Percentiles rank a stretch among this genome's conserved stretches.
Conservation (phyloP, 2,888 invertebrate genomes). For the Cistogaster globosa region DNA sequence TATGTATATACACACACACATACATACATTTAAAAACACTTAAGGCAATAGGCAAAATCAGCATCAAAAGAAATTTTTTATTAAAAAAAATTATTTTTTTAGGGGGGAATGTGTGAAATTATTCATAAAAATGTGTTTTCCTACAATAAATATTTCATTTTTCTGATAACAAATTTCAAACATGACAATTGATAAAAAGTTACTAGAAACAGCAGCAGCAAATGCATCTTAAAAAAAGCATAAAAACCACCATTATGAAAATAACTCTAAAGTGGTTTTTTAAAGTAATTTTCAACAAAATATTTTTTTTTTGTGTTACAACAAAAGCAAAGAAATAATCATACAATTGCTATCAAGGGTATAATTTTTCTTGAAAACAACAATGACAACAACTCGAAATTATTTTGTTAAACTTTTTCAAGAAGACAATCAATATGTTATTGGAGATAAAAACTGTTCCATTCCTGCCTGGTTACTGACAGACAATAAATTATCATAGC, state of each 20-base stretch:
- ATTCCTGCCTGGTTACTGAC: slow-evolving; percentile 24
- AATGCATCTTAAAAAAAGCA: slow-evolving; percentile 8
- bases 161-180: slow-evolving; percentile 24
- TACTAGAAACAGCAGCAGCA: not conserved
- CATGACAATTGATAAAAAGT: slow-evolving; percentile 32
- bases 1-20: too few relatives aligned
- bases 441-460: slow-evolving; percentile 21
- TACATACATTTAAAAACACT: not conserved
- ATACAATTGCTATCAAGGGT: slow-evolving; percentile 53
- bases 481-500: slow-evolving; percentile 56
- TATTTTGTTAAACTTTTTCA: slow-evolving; percentile 16
- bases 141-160: slow-evolving; percentile 3
- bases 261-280: slow-evolving; percentile 47
- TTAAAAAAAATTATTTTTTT: not conserved
- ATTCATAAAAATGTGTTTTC: slow-evolving; percentile 1
- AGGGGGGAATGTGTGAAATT: slow-evolving; percentile 8
- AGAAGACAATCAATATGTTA: slow-evolving; percentile 18
- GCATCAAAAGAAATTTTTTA: slow-evolving; percentile 12
- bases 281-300: slow-evolving; percentile 19
- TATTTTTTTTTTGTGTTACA: not conserved
- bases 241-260: slow-evolving; percentile 11
- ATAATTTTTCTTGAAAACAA: slow-evolving; percentile 22
- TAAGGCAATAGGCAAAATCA: not conserved
- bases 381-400: not conserved
- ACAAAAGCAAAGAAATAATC: slow-evolving; percentile 1